Base-by-base conservation (phyloP, 2,797 vertebrate species). In the Protonibea diacanthus region DNA sequence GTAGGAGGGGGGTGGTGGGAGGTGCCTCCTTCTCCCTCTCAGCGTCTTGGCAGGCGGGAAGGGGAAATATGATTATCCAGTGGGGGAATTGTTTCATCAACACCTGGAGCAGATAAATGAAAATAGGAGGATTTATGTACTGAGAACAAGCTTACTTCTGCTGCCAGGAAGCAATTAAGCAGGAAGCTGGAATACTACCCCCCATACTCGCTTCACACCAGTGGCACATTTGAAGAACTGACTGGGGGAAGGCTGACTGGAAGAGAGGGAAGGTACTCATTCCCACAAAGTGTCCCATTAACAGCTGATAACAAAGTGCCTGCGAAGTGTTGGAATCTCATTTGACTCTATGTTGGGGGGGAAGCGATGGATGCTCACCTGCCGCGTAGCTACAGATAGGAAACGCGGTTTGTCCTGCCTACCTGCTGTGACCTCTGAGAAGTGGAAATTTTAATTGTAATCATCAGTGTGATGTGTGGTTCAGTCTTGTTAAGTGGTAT, bases 21-120 rank as follows among this genome's bases (percentile, higher is more conserved):
- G 40, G 49, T 57, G 42, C 78, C 64, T 70, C 65, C 76, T 62
- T 86, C 84, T 85, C 73, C 70, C 84, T 89, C 83, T 86, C 80
- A 61, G 79, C 38, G n/a, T 88, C 85, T 91, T 93, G 90, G 88
- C 84, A 90, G 74, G 68, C 74, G 45, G 67, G 74, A 85, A 86
- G 57, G 86, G 88, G 90, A 93, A 94, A 93, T 89, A 93, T 92
- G 91, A 93, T 94, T 93, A 93, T 93, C 87, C 92, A 89, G 88
- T 82, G 58, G 86, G 88, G 85, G 92, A 84, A 91, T 92, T 92
- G 90, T 93, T 93, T 94, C 90, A 94, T 94, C 93, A 92, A 91
- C 94, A 95, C 94, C 94, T 94, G 93, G 83, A 94, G 89, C 90
- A 86, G 84, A 89, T 90, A 90, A 88, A 92, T 91, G 91, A 89